Evolutionary conservation across 2,888 invertebrate species (phyloP).

Genomic region (Geophilus truncorum): DNA sequence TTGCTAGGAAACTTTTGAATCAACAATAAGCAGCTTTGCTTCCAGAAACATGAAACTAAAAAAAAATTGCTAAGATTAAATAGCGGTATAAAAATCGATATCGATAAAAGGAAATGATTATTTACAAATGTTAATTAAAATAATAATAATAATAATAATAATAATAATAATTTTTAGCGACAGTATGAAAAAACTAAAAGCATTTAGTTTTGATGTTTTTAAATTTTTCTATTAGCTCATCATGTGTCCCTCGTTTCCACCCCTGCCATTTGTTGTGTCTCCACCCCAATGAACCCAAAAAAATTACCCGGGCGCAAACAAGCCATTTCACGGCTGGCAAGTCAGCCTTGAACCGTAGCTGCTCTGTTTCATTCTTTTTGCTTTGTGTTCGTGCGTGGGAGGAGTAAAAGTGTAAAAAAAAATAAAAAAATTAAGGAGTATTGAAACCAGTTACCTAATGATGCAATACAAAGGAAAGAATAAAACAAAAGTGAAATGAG

Average conservation of each 20-base stretch:
- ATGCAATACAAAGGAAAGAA: not conserved
- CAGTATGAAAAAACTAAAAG: not conserved
- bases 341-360: slow-evolving; percentile 5
- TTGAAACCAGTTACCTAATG: not conserved
- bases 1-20: not conserved
- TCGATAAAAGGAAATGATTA: not conserved
- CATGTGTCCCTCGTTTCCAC: not conserved
- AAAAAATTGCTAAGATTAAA: not conserved
- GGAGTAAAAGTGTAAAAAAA: not conserved
- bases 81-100: not conserved
- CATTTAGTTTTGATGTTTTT: not conserved
- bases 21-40: not conserved
- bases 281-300: not conserved
- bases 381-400: not conserved
- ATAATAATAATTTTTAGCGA: too few species aligned
- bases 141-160: too few species aligned
- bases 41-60: not conserved
- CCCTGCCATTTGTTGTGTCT: not conserved
- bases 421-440: not conserved
- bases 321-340: slow-evolving; percentile 5
- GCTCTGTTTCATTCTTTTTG: not conserved
- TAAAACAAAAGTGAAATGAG: not conserved
- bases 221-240: not conserved
- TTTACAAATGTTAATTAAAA: not conserved
- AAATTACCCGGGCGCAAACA: slow-evolving; percentile 4